Percentiles rank a stretch among this genome's conserved stretches.
These are phyloP conservation scores for Agrilus planipennis DNA, from an alignment of 1,140 invertebrate genomes.

Conservation along the genomic window DNA sequence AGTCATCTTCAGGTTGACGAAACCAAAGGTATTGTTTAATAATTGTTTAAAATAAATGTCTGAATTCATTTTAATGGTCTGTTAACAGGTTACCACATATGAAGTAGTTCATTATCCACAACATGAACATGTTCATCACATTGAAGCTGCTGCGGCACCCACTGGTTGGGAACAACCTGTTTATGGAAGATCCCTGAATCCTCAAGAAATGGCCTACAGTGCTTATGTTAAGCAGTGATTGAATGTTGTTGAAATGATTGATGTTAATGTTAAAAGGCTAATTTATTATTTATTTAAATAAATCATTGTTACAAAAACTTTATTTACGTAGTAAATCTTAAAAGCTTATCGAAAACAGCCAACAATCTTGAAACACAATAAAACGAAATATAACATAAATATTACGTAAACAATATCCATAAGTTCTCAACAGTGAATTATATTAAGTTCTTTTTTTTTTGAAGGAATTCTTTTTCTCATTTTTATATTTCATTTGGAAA, in stretches of 20 bases:
- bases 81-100: conserved; percentile 49
- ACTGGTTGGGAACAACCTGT: conserved; percentile 49
- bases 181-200: conserved; percentile 44
- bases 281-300: conserved; percentile 9
- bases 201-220: conserved; percentile 53
- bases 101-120: conserved; percentile 77
- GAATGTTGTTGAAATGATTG: conserved; percentile 5
- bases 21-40: conserved; percentile 52
- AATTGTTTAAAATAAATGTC: conserved; percentile 3
- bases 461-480: too few relatives aligned
- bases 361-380: too few relatives aligned
- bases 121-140: conserved; percentile 50
- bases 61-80: conserved; percentile 7
- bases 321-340: too few relatives aligned
- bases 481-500: too few relatives aligned
- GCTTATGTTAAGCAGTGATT: conserved; percentile 37
- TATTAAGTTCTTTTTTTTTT: too few relatives aligned
- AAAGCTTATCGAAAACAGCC: too few relatives aligned
- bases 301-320: conserved; percentile 7
- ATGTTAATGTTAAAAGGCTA: conserved; percentile 1
- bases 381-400: too few relatives aligned
- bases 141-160: conserved; percentile 46
- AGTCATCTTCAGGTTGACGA: conserved; percentile 73
- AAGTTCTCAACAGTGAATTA: too few relatives aligned
- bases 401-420: too few relatives aligned